A percentile compares a stretch with the other conserved stretches of the same genome.
These are phyloP conservation scores for Pimephales promelas DNA, from an alignment of 2,113 vertebrate species.

Conservation along the genomic window DNA sequence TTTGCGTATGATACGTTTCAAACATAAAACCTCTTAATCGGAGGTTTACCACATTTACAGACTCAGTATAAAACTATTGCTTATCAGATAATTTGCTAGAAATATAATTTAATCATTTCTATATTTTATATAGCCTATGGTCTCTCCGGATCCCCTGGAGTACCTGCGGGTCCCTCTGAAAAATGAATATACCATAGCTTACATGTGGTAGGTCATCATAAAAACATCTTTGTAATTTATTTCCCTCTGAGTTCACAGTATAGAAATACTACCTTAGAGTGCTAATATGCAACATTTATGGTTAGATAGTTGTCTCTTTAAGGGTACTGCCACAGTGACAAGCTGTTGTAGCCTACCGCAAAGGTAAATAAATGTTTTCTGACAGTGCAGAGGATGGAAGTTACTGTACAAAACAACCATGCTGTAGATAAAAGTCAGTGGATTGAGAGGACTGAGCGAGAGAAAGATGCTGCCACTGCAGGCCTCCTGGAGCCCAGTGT, in stretches of 20 bases:
- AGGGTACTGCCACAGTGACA: neutral
- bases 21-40: neutral
- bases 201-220: neutral
- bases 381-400: neutral
- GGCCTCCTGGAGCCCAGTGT: conserved; percentile 81
- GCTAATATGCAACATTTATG: neutral
- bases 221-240: neutral
- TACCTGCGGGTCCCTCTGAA: neutral
- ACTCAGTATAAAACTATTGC: neutral
- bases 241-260: neutral
- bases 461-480: conserved; percentile 66
- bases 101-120: neutral
- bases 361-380: no score
- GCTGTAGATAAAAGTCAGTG: neutral
- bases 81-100: neutral
- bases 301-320: neutral
- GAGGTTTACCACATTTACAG: neutral
- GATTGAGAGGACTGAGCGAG: conserved; percentile 40
- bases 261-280: neutral
- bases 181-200: neutral
- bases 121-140: neutral
- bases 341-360: neutral
- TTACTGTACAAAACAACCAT: neutral
- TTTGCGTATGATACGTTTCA: neutral
- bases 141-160: conserved; percentile 1